Conservation (phyloP, 2,888 invertebrate species). For the Tricholauxania praeusta region DNA sequence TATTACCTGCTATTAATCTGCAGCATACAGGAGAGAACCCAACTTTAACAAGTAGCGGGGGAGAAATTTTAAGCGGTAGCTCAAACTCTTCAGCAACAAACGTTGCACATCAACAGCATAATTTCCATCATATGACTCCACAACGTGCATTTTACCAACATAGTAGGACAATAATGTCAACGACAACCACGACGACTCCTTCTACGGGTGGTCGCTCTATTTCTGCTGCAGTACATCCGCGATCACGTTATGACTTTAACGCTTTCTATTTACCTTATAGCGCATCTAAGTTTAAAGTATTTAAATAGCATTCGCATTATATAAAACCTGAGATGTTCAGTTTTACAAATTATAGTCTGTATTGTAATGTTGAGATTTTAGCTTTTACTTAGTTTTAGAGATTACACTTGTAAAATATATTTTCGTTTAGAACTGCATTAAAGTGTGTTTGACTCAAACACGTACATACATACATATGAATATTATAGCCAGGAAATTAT, state of each 20-base stretch:
- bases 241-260: slow-evolving; percentile 54
- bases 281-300: slow-evolving; percentile 65
- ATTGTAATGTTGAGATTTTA: no score
- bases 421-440: no score
- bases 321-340: not conserved
- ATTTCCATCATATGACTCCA: slow-evolving; percentile 15
- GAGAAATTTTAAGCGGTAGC: not conserved
- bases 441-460: no score
- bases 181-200: slow-evolving; percentile 53
- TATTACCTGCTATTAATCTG: slow-evolving; percentile 59
- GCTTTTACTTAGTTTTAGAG: no score
- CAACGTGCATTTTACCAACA: slow-evolving; percentile 5
- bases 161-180: slow-evolving; percentile 33
- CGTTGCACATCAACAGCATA: not conserved
- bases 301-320: slow-evolving; percentile 53
- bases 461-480: no score
- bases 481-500: no score
- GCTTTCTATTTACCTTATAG: slow-evolving; percentile 64
- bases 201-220: slow-evolving; percentile 62
- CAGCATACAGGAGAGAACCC: slow-evolving; percentile 42
- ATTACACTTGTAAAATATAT: no score
- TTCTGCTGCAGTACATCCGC: slow-evolving; percentile 63
- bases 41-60: slow-evolving; percentile 24
- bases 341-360: no score
- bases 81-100: slow-evolving; percentile 2